These are phyloP conservation scores for Eonycteris spelaea DNA, from an alignment of 2,113 vertebrate genomes.

Conservation along the genomic window DNA sequence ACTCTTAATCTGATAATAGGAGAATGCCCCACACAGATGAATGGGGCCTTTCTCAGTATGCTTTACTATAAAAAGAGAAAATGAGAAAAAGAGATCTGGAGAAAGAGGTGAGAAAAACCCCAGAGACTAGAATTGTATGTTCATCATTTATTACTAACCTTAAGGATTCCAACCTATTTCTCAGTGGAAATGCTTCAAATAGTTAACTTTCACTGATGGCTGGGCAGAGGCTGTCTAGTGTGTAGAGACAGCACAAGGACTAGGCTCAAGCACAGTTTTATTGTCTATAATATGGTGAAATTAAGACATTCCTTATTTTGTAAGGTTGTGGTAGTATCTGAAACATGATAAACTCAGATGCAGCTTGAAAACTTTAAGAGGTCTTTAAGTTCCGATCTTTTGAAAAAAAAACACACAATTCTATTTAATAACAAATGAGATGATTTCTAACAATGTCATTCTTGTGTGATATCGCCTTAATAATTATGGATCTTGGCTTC, in stretches of 20 bases:
- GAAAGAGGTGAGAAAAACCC: not conserved
- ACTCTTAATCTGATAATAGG: slow-evolving; percentile 59
- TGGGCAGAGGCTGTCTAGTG: not conserved
- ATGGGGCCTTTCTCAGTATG: not conserved
- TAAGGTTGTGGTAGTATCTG: not conserved
- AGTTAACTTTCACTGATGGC: not conserved
- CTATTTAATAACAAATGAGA: not conserved
- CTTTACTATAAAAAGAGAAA: slow-evolving; percentile 17
- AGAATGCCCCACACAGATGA: slow-evolving; percentile 20
- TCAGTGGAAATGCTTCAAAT: not conserved
- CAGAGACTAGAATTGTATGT: not conserved
- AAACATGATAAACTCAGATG: not conserved
- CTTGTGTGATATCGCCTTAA: not conserved
- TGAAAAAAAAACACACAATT: not conserved
- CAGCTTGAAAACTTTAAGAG: not conserved
- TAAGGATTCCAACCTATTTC: not conserved
- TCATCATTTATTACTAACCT: slow-evolving; percentile 1
- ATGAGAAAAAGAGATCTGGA: not conserved
- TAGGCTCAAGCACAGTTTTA: not conserved
- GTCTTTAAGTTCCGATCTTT: not conserved
- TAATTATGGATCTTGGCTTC: not conserved
- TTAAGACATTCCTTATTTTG: not conserved
- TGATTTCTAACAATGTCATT: not conserved
- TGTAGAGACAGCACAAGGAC: not conserved
- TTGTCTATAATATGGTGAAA: not conserved